Percentiles rank a stretch among this genome's conserved stretches.
Evolutionary conservation across 1,140 invertebrate species (phyloP).

Genomic region (Temnothorax longispinosus): DNA sequence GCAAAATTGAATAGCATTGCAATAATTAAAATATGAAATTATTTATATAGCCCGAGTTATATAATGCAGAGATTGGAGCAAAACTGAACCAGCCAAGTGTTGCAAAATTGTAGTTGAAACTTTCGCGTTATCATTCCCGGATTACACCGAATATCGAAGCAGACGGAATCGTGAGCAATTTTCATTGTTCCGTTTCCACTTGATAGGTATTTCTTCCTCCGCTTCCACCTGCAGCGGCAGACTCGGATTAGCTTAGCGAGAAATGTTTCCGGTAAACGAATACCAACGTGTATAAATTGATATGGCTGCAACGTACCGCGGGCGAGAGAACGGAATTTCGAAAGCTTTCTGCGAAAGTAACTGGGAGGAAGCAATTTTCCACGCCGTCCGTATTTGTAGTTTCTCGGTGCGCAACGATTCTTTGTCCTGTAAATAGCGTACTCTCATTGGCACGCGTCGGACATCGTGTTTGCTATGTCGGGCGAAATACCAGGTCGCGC

Average conservation of each 20-base stretch:
- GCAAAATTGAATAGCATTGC: conserved; percentile 37
- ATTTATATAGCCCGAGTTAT: neutral
- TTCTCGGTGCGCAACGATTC: conserved; percentile 21
- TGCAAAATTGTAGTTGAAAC: neutral
- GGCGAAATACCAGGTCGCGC: neutral
- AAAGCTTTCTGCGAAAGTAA: conserved; percentile 54
- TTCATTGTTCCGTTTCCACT: conserved; percentile 29
- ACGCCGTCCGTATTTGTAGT: conserved; percentile 43
- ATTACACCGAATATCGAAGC: neutral
- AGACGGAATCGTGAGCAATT: conserved; percentile 37
- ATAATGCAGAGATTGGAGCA: conserved; percentile 6
- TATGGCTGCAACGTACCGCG: conserved; percentile 27
- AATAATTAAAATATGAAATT: conserved; percentile 42
- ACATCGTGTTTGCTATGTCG: conserved; percentile 39
- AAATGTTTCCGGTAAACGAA: conserved; percentile 48
- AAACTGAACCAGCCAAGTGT: neutral
- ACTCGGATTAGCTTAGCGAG: conserved; percentile 29
- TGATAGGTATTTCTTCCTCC: neutral
- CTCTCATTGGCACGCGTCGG: conserved; percentile 50
- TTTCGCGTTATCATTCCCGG: neutral
- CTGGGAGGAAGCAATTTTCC: conserved; percentile 33
- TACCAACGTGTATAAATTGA: conserved; percentile 53
- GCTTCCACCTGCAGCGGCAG: neutral
- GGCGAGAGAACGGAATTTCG: conserved; percentile 43
- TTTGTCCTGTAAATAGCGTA: conserved; percentile 37